These are phyloP conservation scores for Malthinus seriepunctatus DNA, from an alignment of 2,888 invertebrate genomes.

Conservation along the genomic window DNA sequence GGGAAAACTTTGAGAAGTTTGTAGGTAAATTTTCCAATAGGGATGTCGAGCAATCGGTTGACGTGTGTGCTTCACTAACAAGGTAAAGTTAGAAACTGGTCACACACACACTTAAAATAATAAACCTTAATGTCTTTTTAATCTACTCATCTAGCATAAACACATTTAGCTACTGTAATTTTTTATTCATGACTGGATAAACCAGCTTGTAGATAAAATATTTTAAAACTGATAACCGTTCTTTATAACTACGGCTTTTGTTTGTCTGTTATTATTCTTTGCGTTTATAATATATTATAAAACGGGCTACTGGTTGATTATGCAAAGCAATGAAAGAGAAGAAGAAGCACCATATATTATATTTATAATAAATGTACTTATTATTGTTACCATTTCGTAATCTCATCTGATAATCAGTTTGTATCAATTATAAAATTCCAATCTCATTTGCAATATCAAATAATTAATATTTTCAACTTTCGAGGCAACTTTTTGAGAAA, in stretches of 20 bases:
- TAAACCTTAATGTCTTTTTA: slow-evolving; percentile 17
- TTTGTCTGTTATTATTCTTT: slow-evolving; percentile 2
- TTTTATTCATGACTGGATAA: slow-evolving; percentile 17
- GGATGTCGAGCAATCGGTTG: no score
- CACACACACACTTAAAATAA: slow-evolving; percentile 4
- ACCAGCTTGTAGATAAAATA: slow-evolving; percentile 17
- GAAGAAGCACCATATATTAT: no score
- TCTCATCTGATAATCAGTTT: no score
- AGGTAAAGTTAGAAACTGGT: background rate
- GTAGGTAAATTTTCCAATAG: no score
- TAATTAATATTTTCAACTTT: no score
- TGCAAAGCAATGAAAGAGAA: background rate
- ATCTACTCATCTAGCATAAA: slow-evolving; percentile 16
- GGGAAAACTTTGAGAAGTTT: no score
- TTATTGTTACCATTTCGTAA: no score
- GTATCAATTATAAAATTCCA: no score
- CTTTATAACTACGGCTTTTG: slow-evolving; percentile 7
- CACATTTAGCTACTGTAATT: slow-evolving; percentile 14
- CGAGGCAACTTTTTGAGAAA: no score
- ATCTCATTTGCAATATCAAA: no score
- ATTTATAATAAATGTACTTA: no score
- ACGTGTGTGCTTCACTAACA: no score
- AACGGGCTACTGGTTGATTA: background rate
- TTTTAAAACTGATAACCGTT: slow-evolving; percentile 12
- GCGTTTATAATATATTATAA: background rate